Evolutionary conservation across 2,797 vertebrate genomes (phyloP).

Genomic region (Sparidentex hasta): DNA sequence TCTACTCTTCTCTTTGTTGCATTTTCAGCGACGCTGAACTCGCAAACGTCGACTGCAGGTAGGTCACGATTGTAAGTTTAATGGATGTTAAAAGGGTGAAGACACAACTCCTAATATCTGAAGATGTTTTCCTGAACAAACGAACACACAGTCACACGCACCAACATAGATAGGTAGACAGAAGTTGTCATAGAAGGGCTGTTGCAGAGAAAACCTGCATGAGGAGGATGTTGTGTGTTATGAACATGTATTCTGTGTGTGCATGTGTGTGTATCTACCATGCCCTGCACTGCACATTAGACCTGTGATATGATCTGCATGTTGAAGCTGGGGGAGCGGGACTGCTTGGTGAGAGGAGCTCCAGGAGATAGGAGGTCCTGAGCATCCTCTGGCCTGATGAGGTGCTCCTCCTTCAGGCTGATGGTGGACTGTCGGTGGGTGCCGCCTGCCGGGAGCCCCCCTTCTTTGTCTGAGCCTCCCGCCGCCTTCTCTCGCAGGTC

Average conservation of each 20-base stretch:
- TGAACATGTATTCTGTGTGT: conserved; percentile 38
- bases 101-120: conserved; percentile 43
- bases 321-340: conserved; percentile 99
- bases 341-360: conserved; percentile 95
- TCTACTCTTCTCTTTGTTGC: conserved; percentile 28
- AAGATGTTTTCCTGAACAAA: conserved; percentile 35
- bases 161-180: conserved; percentile 46
- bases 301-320: conserved; percentile 99
- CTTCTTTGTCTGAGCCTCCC: conserved; percentile 64
- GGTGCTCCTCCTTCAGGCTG: conserved; percentile 95
- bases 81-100: conserved; percentile 48
- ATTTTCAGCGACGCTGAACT: conserved; percentile 30
- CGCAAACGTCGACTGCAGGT: conserved; percentile 32
- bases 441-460: conserved; percentile 80
- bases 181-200: conserved; percentile 28
- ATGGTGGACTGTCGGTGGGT: conserved; percentile 93
- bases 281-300: conserved; percentile 76
- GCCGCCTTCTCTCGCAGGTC: conserved; percentile 55
- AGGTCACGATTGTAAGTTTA: conserved; percentile 45
- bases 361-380: conserved; percentile 93
- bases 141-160: conserved; percentile 25
- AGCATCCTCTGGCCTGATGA: conserved; percentile 90
- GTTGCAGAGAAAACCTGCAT: conserved; percentile 48
- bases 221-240: conserved; percentile 24
- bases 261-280: conserved; percentile 36